phyloP scores from a whole-genome alignment of 2,113 vertebrate genomes.

The Vidua macroura region DNA sequence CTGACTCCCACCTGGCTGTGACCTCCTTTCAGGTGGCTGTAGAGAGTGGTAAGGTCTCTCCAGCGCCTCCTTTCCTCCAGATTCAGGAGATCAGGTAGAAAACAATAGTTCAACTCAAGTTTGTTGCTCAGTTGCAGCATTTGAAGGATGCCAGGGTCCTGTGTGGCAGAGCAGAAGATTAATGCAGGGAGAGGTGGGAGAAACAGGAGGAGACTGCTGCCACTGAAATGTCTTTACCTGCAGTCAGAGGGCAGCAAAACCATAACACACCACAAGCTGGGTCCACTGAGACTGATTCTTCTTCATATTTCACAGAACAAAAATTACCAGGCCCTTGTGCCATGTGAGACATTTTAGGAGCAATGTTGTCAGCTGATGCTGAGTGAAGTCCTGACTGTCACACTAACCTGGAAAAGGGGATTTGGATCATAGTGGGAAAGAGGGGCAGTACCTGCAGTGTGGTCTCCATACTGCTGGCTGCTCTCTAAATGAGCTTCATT shows the following conservation, averaged over 20 bases:
- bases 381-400: background rate
- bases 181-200: background rate
- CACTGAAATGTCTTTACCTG: background rate
- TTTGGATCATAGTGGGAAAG: background rate
- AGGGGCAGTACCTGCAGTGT: background rate
- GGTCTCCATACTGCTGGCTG: background rate
- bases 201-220: accelerated
- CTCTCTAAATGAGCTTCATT: conserved; percentile 30
- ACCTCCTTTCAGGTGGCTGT: background rate
- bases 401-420: background rate
- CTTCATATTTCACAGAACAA: accelerated
- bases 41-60: background rate
- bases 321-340: background rate
- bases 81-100: background rate
- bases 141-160: background rate
- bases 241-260: background rate
- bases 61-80: background rate
- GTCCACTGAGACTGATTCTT: accelerated
- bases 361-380: background rate
- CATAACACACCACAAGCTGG: accelerated
- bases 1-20: accelerated
- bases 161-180: background rate
- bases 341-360: accelerated
- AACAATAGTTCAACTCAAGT: background rate
- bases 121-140: background rate